Evolutionary conservation across 2,888 invertebrate species (phyloP).

Genomic region (Galeruca laticollis): DNA sequence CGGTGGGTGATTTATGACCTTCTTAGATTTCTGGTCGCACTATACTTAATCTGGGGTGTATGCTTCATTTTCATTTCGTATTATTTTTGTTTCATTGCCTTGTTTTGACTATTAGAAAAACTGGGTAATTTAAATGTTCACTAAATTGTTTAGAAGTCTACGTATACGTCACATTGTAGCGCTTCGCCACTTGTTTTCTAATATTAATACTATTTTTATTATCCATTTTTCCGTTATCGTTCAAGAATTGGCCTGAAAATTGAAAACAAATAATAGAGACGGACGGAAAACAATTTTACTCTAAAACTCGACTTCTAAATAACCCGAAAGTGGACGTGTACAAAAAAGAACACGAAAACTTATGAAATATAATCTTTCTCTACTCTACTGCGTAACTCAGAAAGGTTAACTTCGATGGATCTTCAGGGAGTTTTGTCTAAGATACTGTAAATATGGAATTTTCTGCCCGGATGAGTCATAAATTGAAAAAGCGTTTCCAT

Average conservation of each 20-base stretch:
- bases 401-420: neutral
- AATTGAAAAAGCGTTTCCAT: neutral
- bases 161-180: too few relatives aligned
- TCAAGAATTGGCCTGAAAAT: neutral
- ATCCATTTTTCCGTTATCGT: neutral
- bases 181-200: too few relatives aligned
- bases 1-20: too few relatives aligned
- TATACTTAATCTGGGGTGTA: too few relatives aligned
- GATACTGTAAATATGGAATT: neutral
- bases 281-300: constrained; percentile 6
- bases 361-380: constrained; percentile 9
- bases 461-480: neutral
- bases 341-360: constrained; percentile 5
- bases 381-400: neutral
- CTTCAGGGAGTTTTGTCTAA: constrained; percentile 3
- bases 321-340: neutral
- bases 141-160: too few relatives aligned
- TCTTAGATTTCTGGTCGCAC: too few relatives aligned
- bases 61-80: too few relatives aligned
- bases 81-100: too few relatives aligned
- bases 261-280: neutral
- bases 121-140: too few relatives aligned
- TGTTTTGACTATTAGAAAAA: too few relatives aligned
- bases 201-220: neutral
- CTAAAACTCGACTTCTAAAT: neutral